A percentile compares a stretch with the other conserved stretches of the same genome.
These are phyloP conservation scores for Crambe crambe DNA, from an alignment of 37 sponge, comb jelly and placozoan species.

Conservation along the genomic window DNA sequence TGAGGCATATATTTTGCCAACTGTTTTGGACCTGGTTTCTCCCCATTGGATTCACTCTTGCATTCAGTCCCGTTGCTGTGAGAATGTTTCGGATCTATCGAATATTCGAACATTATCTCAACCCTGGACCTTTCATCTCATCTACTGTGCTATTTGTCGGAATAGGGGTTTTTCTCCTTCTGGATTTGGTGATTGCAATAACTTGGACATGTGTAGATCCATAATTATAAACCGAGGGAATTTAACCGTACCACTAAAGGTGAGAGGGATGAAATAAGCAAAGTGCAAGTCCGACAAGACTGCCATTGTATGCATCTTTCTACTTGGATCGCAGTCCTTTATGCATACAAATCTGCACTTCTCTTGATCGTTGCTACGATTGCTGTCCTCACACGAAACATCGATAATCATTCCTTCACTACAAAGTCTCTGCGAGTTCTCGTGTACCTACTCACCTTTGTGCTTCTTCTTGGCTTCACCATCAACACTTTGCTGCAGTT, in stretches of 20 bases:
- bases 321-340: background rate
- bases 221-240: background rate
- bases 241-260: background rate
- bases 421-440: slow-evolving; percentile 5
- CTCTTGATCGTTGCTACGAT: background rate
- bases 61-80: background rate
- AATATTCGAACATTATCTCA: slow-evolving; percentile 19
- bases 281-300: background rate
- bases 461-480: background rate
- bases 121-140: slow-evolving; percentile 23
- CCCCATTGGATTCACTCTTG: slow-evolving; percentile 7
- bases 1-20: slow-evolving; percentile 5
- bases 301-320: background rate
- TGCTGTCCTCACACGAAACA: background rate
- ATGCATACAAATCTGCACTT: background rate
- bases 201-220: background rate
- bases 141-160: background rate
- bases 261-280: background rate
- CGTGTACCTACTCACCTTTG: background rate
- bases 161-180: background rate
- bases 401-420: background rate
- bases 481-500: background rate
- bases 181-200: slow-evolving; percentile 1
- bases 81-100: slow-evolving; percentile 13
- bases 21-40: slow-evolving; percentile 2